phyloP scores from a whole-genome alignment of 2,888 invertebrate species.

The Melipona bicolor region DNA sequence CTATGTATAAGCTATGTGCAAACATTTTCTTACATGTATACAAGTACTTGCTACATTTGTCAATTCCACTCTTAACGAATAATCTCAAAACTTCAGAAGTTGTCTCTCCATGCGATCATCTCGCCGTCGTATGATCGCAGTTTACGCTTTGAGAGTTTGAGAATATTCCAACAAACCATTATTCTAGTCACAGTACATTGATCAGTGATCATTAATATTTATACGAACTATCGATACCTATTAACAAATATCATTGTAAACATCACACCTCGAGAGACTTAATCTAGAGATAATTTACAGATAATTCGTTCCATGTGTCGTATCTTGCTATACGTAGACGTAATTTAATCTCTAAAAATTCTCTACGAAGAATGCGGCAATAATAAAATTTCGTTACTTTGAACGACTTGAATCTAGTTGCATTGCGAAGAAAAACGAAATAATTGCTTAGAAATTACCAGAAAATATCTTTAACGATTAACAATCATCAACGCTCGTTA shows the following conservation, averaged over 20 bases:
- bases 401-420: too few relatives aligned
- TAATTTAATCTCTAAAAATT: not conserved
- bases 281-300: slow-evolving; percentile 31
- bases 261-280: slow-evolving; percentile 34
- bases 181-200: slow-evolving; percentile 28
- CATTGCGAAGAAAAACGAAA: too few relatives aligned
- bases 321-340: not conserved
- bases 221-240: slow-evolving; percentile 2
- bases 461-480: too few relatives aligned
- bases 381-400: not conserved
- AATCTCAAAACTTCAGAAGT: slow-evolving; percentile 6
- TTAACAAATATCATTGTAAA: slow-evolving; percentile 23
- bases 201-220: not conserved
- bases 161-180: slow-evolving; percentile 28
- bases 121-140: not conserved
- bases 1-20: slow-evolving; percentile 8
- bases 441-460: too few relatives aligned
- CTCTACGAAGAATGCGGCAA: not conserved
- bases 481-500: too few relatives aligned
- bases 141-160: not conserved
- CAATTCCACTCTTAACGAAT: slow-evolving; percentile 42
- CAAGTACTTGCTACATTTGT: slow-evolving; percentile 21
- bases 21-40: slow-evolving; percentile 23
- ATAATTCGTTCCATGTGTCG: slow-evolving; percentile 7
- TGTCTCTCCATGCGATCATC: not conserved